These are phyloP conservation scores for Coturnix japonica DNA, from an alignment of 2,113 vertebrate species.

Conservation along the genomic window DNA sequence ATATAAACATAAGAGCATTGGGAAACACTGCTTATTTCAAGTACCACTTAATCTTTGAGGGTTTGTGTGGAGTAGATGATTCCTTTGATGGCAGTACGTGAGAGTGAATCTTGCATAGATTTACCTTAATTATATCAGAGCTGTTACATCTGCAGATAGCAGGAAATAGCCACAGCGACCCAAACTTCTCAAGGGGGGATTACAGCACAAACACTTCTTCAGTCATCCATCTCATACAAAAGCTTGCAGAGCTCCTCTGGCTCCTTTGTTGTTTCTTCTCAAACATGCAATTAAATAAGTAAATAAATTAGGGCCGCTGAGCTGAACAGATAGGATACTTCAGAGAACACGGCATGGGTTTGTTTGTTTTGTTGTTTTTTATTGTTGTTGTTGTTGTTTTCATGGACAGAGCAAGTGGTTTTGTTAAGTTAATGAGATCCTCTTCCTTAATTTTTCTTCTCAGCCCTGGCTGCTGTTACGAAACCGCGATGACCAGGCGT, in stretches of 20 bases:
- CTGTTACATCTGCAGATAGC: background rate
- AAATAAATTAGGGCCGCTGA: background rate
- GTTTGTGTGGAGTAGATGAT: background rate
- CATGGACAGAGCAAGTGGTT: background rate
- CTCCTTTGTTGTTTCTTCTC: background rate
- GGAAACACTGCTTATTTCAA: background rate
- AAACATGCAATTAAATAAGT: background rate
- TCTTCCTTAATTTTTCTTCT: background rate
- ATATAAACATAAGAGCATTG: background rate
- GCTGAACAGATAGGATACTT: background rate
- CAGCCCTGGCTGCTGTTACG: slow-evolving; percentile 93
- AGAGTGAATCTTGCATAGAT: background rate
- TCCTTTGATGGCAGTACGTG: background rate
- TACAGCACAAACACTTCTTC: background rate
- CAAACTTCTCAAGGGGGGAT: background rate
- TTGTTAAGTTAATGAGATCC: background rate
- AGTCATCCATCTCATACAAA: background rate
- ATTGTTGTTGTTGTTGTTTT: too few relatives aligned
- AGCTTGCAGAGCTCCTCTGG: background rate
- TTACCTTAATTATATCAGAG: background rate
- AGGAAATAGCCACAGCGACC: background rate
- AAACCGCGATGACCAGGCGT: slow-evolving; percentile 91
- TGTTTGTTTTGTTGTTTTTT: background rate
- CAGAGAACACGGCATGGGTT: background rate
- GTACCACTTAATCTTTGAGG: background rate